Conservation (phyloP, 2,797 vertebrate species). For the Neosilurus mollespiculum region DNA sequence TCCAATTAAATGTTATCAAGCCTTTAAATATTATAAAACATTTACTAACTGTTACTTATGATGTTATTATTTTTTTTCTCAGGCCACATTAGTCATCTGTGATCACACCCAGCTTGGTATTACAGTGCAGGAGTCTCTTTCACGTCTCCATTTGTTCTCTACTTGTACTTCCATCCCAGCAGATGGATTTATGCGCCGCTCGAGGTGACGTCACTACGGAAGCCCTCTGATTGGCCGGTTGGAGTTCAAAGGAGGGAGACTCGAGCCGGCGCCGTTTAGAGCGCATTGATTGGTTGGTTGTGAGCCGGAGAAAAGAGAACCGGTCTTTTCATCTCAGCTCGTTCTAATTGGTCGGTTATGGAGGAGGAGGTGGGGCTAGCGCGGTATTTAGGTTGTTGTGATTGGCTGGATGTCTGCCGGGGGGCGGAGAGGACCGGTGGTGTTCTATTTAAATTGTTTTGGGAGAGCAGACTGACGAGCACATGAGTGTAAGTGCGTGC, state of each 20-base stretch:
- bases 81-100: neutral
- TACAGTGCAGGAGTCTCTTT: neutral
- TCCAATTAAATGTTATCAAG: neutral
- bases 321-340: neutral
- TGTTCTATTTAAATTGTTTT: slow-evolving; percentile 71
- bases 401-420: slow-evolving; percentile 34
- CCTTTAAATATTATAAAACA: neutral
- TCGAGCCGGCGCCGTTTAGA: neutral
- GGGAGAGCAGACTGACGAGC: slow-evolving; percentile 58
- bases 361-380: slow-evolving; percentile 20
- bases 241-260: neutral
- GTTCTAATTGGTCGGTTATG: slow-evolving; percentile 56
- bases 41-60: neutral
- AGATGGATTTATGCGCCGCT: slow-evolving; percentile 29
- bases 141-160: neutral
- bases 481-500: slow-evolving; percentile 65
- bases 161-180: neutral
- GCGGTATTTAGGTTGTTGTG: neutral
- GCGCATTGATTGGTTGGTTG: neutral
- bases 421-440: slow-evolving; percentile 47
- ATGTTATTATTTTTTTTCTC: neutral
- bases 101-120: neutral
- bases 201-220: neutral
- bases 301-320: neutral
- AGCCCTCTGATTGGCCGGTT: slow-evolving; percentile 36